phyloP scores from a whole-genome alignment of 2,888 invertebrate genomes.

The Drosophila quasianomalipes region DNA sequence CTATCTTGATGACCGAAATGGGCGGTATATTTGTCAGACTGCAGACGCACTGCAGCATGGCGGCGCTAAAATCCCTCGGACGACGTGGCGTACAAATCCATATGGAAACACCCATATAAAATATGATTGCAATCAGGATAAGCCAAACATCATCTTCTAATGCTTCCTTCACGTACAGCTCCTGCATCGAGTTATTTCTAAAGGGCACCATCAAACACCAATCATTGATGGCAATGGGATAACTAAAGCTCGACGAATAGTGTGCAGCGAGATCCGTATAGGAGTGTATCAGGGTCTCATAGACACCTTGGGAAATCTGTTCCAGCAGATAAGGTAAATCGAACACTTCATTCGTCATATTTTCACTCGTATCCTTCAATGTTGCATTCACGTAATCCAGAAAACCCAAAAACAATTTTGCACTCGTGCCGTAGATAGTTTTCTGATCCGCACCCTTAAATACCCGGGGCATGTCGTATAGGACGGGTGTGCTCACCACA shows the following conservation, averaged over 20 bases:
- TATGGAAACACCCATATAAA: constrained; percentile 66
- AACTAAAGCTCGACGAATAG: constrained; percentile 61
- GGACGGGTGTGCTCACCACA: constrained; percentile 61
- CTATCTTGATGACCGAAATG: constrained; percentile 47
- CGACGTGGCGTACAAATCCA: constrained; percentile 73
- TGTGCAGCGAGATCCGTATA: constrained; percentile 59
- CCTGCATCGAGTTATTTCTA: constrained; percentile 65
- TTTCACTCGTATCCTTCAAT: constrained; percentile 53
- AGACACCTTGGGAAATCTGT: constrained; percentile 54
- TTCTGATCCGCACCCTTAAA: constrained; percentile 58
- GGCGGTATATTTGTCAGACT: constrained; percentile 66
- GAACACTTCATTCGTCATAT: constrained; percentile 21
- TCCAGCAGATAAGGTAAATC: constrained; percentile 51
- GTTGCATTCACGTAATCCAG: constrained; percentile 73
- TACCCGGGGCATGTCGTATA: constrained; percentile 76
- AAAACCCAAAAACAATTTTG: constrained; percentile 67
- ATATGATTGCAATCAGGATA: constrained; percentile 42
- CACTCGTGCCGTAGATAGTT: constrained; percentile 69
- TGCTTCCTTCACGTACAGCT: constrained; percentile 64
- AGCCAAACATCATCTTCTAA: constrained; percentile 69
- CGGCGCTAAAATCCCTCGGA: constrained; percentile 60
- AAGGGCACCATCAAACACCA: constrained; percentile 81
- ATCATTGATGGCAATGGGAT: constrained; percentile 81
- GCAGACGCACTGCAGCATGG: constrained; percentile 72
- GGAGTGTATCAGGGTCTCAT: constrained; percentile 79